Conservation (phyloP, 2,888 invertebrate species). For the Meiosimyza platycephala region DNA sequence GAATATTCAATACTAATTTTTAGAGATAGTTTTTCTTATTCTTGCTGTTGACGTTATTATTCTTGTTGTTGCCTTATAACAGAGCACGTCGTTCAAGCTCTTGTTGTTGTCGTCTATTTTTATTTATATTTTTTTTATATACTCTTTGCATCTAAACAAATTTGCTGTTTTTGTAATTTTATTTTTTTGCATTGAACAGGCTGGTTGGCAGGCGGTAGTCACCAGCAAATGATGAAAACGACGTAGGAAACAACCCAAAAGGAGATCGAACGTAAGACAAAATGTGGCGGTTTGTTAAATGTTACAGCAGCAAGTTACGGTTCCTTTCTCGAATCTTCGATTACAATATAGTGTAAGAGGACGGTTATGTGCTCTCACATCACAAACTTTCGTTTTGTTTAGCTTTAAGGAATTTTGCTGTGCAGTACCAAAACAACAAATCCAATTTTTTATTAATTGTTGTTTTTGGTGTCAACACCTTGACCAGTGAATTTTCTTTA, state of each 20-base stretch:
- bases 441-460: neutral
- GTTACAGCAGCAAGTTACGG: neutral
- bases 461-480: conserved; percentile 20
- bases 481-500: conserved; percentile 1
- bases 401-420: neutral
- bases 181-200: conserved; percentile 9
- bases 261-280: conserved; percentile 13
- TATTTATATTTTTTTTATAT: conserved; percentile 8
- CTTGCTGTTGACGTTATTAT: no score
- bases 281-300: no score
- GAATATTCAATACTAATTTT: no score
- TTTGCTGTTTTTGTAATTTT: conserved; percentile 15
- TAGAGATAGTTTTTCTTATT: no score
- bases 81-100: neutral
- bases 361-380: no score
- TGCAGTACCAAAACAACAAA: conserved; percentile 9
- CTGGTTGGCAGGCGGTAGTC: neutral
- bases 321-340: neutral
- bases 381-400: no score
- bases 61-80: neutral
- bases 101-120: conserved; percentile 13
- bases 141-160: conserved; percentile 17
- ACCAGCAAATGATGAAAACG: neutral
- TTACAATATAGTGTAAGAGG: no score
- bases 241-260: no score